A percentile compares a stretch with the other conserved stretches of the same genome.
phyloP scores from a whole-genome alignment of 2,797 vertebrate species.

The Chrysocyon brachyurus region DNA sequence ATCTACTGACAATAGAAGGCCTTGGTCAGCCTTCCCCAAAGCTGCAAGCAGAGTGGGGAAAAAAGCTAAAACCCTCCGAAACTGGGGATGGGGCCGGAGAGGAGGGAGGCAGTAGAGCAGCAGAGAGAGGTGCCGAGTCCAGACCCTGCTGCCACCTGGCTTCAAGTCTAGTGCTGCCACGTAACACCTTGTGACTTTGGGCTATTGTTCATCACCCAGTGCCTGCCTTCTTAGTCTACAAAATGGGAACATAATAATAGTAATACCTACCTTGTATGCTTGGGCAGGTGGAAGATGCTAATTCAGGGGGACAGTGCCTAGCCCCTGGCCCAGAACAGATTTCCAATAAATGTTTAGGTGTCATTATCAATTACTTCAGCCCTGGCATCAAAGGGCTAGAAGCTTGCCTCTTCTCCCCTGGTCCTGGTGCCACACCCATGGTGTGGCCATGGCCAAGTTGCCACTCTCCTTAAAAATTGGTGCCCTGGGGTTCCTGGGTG shows the following conservation, averaged over 20 bases:
- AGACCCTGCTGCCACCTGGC: fast-evolving
- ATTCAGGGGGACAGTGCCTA: background rate
- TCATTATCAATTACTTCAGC: background rate
- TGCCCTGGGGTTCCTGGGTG: background rate
- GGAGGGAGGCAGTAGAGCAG: background rate
- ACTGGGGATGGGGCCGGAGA: fast-evolving
- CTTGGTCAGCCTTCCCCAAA: background rate
- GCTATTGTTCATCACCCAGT: background rate
- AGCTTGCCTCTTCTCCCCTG: background rate
- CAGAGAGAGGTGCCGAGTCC: background rate
- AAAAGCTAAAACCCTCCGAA: too few species aligned
- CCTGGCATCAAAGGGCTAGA: background rate
- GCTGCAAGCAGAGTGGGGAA: background rate
- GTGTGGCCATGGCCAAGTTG: background rate
- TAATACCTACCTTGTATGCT: background rate
- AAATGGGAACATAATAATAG: background rate
- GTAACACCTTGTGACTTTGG: background rate
- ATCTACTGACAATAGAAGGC: background rate
- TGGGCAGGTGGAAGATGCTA: background rate
- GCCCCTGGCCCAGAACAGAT: background rate
- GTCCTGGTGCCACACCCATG: background rate
- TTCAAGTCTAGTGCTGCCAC: background rate
- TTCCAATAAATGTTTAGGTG: too few species aligned
- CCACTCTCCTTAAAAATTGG: background rate
- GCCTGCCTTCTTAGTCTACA: background rate